These are phyloP conservation scores for Paracanthobrama guichenoti DNA, from an alignment of 2,113 vertebrate genomes.

Conservation along the genomic window DNA sequence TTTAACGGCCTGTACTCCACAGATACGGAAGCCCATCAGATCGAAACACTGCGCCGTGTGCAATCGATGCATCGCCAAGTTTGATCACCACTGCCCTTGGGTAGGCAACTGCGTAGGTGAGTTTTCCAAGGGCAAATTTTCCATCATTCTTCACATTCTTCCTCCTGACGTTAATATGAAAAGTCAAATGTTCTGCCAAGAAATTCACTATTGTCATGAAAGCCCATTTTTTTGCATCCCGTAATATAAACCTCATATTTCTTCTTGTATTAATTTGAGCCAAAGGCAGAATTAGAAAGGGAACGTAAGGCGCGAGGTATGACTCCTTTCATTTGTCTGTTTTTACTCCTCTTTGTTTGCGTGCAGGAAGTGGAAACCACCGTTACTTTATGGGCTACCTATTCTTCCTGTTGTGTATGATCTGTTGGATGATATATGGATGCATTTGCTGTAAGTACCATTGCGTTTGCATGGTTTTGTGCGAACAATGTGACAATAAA, in stretches of 20 bases:
- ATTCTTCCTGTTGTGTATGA: slow-evolving; percentile 99
- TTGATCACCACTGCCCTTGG: slow-evolving; percentile 98
- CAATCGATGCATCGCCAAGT: slow-evolving; percentile 97
- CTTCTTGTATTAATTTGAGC: background rate
- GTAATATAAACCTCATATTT: background rate
- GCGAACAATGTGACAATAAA: background rate
- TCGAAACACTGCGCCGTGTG: slow-evolving; percentile 99
- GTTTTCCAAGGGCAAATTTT: slow-evolving; percentile 61
- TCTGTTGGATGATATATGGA: slow-evolving; percentile 99
- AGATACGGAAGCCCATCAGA: slow-evolving; percentile 98
- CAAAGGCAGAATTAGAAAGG: background rate
- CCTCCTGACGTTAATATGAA: background rate
- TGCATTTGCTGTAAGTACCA: slow-evolving; percentile 92
- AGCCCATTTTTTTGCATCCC: background rate
- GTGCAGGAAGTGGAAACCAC: slow-evolving; percentile 94
- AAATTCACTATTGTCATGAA: background rate
- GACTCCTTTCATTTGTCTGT: background rate
- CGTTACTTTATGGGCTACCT: slow-evolving; percentile 98
- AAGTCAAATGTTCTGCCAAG: background rate
- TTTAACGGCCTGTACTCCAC: slow-evolving; percentile 21
- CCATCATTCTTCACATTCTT: background rate
- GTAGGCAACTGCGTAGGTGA: slow-evolving; percentile 99
- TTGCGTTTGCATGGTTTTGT: background rate
- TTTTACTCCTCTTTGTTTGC: background rate
- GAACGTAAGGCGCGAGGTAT: background rate